A percentile compares a stretch with the other conserved stretches of the same genome.
These are phyloP conservation scores for Sclerodermus sp. DNA, from an alignment of 2,888 invertebrate genomes.

Conservation along the genomic window DNA sequence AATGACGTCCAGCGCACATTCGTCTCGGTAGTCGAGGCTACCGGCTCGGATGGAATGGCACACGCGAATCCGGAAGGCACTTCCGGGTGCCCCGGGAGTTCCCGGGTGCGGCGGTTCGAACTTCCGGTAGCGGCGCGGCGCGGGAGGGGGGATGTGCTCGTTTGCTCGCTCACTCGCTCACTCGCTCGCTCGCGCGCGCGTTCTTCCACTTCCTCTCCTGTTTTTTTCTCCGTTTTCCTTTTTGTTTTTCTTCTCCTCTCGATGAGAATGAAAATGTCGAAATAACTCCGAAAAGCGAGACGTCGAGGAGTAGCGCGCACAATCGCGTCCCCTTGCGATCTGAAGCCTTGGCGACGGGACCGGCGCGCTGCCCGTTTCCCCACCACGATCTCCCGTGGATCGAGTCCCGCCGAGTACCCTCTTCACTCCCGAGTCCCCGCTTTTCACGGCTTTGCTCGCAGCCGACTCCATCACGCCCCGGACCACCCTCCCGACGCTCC, in stretches of 20 bases:
- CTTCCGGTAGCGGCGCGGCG: too few species aligned
- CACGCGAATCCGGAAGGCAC: background rate
- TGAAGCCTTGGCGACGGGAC: slow-evolving; percentile 21
- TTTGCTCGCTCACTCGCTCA: too few species aligned
- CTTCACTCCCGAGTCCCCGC: background rate
- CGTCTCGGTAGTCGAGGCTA: too few species aligned
- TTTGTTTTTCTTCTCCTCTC: too few species aligned
- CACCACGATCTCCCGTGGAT: background rate
- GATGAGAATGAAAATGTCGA: background rate
- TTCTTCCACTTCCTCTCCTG: too few species aligned
- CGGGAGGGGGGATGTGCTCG: too few species aligned
- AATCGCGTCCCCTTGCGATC: slow-evolving; percentile 49
- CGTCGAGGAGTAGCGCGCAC: slow-evolving; percentile 37
- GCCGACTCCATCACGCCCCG: too few species aligned
- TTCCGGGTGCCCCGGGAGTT: background rate
- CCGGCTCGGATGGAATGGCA: too few species aligned
- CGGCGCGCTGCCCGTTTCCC: slow-evolving; percentile 3
- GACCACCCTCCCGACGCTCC: too few species aligned
- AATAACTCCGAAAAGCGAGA: background rate
- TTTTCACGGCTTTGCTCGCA: background rate
- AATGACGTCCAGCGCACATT: too few species aligned
- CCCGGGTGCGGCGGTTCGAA: background rate
- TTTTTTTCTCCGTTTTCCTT: too few species aligned
- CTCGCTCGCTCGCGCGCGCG: background rate
- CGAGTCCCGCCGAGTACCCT: too few species aligned